Conservation (phyloP, 2,113 vertebrate genomes). For the Ondatra zibethicus region DNA sequence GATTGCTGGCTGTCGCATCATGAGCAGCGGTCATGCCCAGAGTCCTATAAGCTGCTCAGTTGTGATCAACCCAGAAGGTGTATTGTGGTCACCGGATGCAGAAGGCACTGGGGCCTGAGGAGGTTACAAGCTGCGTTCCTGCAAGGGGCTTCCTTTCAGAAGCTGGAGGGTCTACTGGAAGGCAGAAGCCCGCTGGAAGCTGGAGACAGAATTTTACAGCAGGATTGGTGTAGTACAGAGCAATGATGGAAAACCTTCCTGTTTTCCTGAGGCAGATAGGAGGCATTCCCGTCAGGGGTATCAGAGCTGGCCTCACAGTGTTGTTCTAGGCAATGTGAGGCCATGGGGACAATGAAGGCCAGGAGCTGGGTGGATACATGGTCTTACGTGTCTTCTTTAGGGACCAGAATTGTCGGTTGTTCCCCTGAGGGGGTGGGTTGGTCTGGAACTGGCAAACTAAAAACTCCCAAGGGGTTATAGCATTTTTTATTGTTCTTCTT, state of each 20-base stretch:
- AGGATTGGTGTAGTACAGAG: background rate
- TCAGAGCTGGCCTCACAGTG: background rate
- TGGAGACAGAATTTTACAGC: background rate
- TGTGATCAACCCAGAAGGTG: background rate
- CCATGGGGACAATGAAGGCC: background rate
- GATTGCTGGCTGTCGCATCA: background rate
- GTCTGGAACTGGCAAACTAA: background rate
- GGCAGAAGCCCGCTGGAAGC: background rate
- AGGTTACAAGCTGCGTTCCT: background rate
- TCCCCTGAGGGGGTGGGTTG: background rate
- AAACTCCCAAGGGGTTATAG: background rate
- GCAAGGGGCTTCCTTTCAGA: background rate
- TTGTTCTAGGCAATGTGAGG: background rate
- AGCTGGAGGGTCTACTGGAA: background rate
- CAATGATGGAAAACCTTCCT: background rate
- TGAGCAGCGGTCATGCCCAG: background rate
- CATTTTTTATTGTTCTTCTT: background rate
- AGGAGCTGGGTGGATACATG: background rate
- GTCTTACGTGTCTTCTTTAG: background rate
- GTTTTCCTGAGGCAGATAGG: background rate
- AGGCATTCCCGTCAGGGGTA: background rate
- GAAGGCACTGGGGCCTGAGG: background rate
- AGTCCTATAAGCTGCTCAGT: background rate
- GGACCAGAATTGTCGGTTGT: background rate
- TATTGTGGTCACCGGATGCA: background rate